A percentile compares a stretch with the other conserved stretches of the same genome.
phyloP scores from a whole-genome alignment of 1,140 invertebrate genomes.

The Metaphire vulgaris region DNA sequence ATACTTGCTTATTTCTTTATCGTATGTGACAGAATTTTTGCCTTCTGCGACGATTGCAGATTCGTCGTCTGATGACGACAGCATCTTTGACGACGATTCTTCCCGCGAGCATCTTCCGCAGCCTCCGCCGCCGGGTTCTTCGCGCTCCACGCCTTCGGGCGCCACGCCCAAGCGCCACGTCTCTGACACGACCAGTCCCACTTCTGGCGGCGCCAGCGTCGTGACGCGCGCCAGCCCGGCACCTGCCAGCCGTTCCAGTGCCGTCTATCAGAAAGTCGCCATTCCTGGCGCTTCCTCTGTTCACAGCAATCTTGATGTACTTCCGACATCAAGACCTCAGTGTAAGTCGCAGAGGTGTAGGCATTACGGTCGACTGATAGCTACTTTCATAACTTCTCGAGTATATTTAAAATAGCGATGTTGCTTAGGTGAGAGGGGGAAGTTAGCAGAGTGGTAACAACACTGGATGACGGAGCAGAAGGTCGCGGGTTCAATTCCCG shows the following conservation, averaged over 20 bases:
- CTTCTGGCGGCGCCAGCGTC: conserved; percentile 40
- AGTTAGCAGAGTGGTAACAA: too few relatives aligned
- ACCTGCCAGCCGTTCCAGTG: conserved; percentile 40
- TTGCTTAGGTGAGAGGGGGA: too few relatives aligned
- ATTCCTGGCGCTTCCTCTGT: conserved; percentile 62
- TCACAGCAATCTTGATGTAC: conserved; percentile 54
- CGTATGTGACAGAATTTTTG: too few relatives aligned
- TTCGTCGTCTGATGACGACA: conserved; percentile 72
- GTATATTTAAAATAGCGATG: too few relatives aligned
- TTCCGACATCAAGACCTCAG: conserved; percentile 24
- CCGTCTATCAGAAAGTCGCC: conserved; percentile 42
- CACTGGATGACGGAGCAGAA: too few relatives aligned
- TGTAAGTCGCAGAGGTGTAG: too few relatives aligned
- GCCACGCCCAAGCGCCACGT: conserved; percentile 37
- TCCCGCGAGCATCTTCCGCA: conserved; percentile 50
- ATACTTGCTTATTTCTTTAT: too few relatives aligned
- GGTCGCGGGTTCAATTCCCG: too few relatives aligned
- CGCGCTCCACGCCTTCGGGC: conserved; percentile 19
- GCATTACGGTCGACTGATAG: too few relatives aligned
- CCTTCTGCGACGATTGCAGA: too few relatives aligned
- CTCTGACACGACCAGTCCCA: conserved; percentile 40
- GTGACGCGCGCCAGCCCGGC: conserved; percentile 39
- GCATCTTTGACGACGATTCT: conserved; percentile 63
- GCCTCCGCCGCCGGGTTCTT: background rate
- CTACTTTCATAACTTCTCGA: too few relatives aligned